These are phyloP conservation scores for Pantherophis alleghaniensis DNA, from an alignment of 2,797 vertebrate genomes.

Conservation along the genomic window DNA sequence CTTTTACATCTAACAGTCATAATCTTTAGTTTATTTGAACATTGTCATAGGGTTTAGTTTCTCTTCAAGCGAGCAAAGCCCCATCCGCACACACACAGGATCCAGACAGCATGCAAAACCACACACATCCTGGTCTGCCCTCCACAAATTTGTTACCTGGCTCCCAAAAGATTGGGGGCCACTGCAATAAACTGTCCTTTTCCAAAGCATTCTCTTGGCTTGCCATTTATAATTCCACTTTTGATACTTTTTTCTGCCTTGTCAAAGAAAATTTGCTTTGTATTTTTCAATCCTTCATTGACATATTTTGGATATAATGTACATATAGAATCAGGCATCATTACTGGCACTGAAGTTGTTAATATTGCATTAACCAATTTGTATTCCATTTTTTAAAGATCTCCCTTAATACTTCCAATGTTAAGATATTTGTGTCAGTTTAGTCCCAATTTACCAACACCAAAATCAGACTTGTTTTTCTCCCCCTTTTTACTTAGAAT, in stretches of 20 bases:
- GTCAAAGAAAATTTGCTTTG: not conserved
- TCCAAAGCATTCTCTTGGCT: not conserved
- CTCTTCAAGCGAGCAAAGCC: not conserved
- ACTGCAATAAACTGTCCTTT: not conserved
- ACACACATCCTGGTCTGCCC: not conserved
- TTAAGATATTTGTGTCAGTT: not conserved
- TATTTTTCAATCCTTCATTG: no score
- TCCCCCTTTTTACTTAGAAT: no score
- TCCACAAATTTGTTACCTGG: not conserved
- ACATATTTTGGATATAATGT: no score
- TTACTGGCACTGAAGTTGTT: no score
- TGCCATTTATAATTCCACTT: not conserved
- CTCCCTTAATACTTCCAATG: not conserved
- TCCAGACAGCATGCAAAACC: not conserved
- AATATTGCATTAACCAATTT: no score
- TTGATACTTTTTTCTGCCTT: not conserved
- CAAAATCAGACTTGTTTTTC: no score
- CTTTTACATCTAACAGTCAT: not conserved
- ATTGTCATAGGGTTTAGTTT: not conserved
- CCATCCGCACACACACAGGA: not conserved
- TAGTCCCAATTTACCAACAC: no score
- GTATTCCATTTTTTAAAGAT: not conserved
- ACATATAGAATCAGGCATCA: no score
- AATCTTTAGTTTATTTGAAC: not conserved
- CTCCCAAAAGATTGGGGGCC: not conserved